phyloP scores from a whole-genome alignment of 2,888 invertebrate genomes.

The Timema cristinae region DNA sequence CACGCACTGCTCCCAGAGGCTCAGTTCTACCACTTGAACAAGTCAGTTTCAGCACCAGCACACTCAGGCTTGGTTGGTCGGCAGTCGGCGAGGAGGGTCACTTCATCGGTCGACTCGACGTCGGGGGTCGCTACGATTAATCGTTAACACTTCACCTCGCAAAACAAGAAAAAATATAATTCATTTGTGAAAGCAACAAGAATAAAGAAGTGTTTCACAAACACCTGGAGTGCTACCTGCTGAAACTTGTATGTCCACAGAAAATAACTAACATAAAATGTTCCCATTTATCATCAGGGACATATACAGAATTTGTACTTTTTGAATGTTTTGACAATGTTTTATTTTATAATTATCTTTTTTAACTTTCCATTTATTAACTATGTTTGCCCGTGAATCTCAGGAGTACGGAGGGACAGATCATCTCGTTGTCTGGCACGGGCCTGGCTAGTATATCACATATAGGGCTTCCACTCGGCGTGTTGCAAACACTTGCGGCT shows the following conservation, averaged over 20 bases:
- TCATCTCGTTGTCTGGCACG: conserved; percentile 20
- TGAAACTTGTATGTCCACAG: conserved; percentile 29
- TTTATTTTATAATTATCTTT: conserved; percentile 24
- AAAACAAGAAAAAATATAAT: neutral
- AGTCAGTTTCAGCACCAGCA: conserved; percentile 26
- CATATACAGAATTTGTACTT: conserved; percentile 73
- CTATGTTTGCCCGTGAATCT: conserved; percentile 34
- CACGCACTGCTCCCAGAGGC: conserved; percentile 29
- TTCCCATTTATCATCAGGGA: conserved; percentile 43
- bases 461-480: no score
- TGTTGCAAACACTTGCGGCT: neutral
- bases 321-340: conserved; percentile 47
- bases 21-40: conserved; percentile 30
- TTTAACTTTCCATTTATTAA: conserved; percentile 24
- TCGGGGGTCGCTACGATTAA: conserved; percentile 1
- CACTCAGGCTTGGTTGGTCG: conserved; percentile 5
- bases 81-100: conserved; percentile 12
- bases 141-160: conserved; percentile 6
- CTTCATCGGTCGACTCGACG: neutral
- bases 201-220: neutral
- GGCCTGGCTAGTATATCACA: no score
- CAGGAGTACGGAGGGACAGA: conserved; percentile 25
- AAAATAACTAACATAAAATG: conserved; percentile 30
- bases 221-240: conserved; percentile 25
- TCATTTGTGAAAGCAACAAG: no score